phyloP scores from a whole-genome alignment of 2,113 vertebrate genomes.

The Sitta europaea region DNA sequence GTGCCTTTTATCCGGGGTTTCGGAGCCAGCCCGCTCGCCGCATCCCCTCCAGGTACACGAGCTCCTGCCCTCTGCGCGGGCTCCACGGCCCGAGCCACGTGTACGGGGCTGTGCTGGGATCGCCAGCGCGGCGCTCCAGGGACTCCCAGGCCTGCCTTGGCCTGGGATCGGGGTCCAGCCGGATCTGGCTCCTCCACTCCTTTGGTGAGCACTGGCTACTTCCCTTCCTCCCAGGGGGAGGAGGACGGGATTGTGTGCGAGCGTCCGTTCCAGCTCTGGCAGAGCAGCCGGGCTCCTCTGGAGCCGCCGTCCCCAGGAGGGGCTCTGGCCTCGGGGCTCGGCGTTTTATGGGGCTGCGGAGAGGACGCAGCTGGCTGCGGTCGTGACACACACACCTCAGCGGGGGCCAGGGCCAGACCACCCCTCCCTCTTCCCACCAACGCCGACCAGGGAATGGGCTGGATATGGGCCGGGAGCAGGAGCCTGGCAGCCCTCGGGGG shows the following conservation, averaged over 20 bases:
- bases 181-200: neutral
- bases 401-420: neutral
- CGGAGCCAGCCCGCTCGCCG: rapidly evolving
- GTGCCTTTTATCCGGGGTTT: rapidly evolving
- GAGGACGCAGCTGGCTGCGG: slow-evolving; percentile 48
- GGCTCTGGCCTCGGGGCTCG: slow-evolving; percentile 44
- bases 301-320: slow-evolving; percentile 16
- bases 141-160: neutral
- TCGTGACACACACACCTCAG: slow-evolving; percentile 58
- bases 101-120: neutral
- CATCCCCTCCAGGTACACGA: neutral
- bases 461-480: neutral
- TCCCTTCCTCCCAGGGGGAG: slow-evolving; percentile 11
- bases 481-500: neutral
- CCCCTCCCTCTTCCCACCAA: neutral
- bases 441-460: neutral
- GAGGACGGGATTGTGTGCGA: neutral
- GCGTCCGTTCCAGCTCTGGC: slow-evolving; percentile 41
- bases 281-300: slow-evolving; percentile 33
- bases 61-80: neutral
- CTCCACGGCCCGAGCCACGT: neutral
- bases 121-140: rapidly evolving
- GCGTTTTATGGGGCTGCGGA: slow-evolving; percentile 35
- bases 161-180: neutral
- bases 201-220: neutral